phyloP scores from a whole-genome alignment of 2,888 invertebrate species.

The Calliopum simillimum region DNA sequence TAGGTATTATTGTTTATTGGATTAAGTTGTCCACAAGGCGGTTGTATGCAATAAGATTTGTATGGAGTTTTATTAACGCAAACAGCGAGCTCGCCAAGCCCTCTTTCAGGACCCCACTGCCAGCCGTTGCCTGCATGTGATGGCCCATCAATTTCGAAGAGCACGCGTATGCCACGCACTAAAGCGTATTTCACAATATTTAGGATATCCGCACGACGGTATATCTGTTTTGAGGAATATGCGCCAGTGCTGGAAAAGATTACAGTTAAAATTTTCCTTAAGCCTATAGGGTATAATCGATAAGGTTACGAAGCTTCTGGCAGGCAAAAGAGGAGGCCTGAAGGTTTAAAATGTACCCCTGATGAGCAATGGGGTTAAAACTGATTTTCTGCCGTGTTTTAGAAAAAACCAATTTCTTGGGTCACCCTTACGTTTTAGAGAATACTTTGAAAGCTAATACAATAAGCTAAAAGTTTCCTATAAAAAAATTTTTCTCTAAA shows the following conservation, averaged over 20 bases:
- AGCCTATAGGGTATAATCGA: too few relatives aligned
- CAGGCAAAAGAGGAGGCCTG: too few relatives aligned
- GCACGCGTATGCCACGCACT: conserved; percentile 82
- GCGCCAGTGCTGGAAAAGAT: conserved; percentile 75
- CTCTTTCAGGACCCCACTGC: conserved; percentile 78
- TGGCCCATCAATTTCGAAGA: conserved; percentile 91
- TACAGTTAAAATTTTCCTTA: too few relatives aligned
- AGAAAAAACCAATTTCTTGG: too few relatives aligned
- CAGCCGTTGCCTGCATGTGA: conserved; percentile 88
- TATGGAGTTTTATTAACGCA: conserved; percentile 77
- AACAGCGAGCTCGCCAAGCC: conserved; percentile 75
- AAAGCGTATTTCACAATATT: conserved; percentile 82
- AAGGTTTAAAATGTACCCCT: too few relatives aligned
- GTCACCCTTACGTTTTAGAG: too few relatives aligned
- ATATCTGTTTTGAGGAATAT: conserved; percentile 77
- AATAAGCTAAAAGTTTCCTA: too few relatives aligned
- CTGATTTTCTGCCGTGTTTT: too few relatives aligned
- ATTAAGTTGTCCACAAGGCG: conserved; percentile 88
- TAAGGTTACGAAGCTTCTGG: too few relatives aligned
- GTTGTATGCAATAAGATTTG: conserved; percentile 77
- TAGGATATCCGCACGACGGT: conserved; percentile 74
- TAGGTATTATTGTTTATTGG: conserved; percentile 80
- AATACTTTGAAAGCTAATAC: too few relatives aligned
- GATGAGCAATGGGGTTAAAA: too few relatives aligned
- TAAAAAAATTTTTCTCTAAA: too few relatives aligned